Evolutionary conservation across 1,140 invertebrate genomes (phyloP).

Genomic region (Musca domestica): DNA sequence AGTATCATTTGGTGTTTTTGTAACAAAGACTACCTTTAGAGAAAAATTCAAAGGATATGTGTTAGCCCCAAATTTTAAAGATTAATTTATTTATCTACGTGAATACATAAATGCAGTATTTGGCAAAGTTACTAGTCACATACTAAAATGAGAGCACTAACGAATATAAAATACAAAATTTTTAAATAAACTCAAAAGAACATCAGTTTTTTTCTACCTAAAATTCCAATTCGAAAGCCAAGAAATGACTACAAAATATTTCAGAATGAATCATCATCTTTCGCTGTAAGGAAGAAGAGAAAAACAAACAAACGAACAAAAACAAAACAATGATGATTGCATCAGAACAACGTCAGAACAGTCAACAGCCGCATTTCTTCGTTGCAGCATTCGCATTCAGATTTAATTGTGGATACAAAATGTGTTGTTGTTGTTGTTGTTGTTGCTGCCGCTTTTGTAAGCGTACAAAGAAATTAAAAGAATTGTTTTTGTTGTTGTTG

Average conservation of each 20-base stretch:
- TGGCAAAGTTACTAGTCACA: neutral
- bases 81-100: too few relatives aligned
- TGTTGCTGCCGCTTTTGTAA: neutral
- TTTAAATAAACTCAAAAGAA: neutral
- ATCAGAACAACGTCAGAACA: too few relatives aligned
- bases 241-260: slow-evolving; percentile 28
- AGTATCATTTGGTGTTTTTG: too few relatives aligned
- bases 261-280: slow-evolving; percentile 26
- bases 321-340: too few relatives aligned
- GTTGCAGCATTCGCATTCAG: slow-evolving; percentile 13
- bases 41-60: too few relatives aligned
- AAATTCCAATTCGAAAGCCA: slow-evolving; percentile 11
- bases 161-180: neutral
- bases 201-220: too few relatives aligned
- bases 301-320: too few relatives aligned
- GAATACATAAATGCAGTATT: too few relatives aligned
- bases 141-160: neutral
- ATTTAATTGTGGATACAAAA: slow-evolving; percentile 17
- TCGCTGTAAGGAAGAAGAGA: neutral
- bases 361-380: neutral
- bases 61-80: too few relatives aligned
- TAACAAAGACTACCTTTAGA: too few relatives aligned
- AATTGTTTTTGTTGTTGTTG: neutral
- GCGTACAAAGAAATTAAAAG: too few relatives aligned
- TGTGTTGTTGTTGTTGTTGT: neutral